A percentile compares a stretch with the other conserved stretches of the same genome.
Conservation (phyloP, 2,113 vertebrate genomes). For the Paramisgurnus dabryanus region DNA sequence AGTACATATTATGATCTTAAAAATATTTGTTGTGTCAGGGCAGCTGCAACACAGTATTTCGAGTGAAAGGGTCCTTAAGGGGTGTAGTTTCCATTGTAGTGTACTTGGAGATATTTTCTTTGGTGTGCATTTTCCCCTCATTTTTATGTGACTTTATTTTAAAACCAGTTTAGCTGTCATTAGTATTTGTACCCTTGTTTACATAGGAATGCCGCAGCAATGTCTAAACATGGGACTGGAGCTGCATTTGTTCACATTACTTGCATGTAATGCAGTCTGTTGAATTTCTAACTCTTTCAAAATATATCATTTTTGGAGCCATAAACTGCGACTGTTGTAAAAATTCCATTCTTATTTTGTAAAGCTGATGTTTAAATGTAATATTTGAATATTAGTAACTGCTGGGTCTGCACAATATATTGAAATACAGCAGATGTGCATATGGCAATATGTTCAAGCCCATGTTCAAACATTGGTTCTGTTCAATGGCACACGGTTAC, state of each 20-base stretch:
- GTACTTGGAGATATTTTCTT: not conserved
- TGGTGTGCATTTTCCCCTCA: not conserved
- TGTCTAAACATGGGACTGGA: constrained; percentile 64
- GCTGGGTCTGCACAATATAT: too few species aligned
- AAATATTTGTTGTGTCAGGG: not conserved
- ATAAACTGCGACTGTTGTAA: not conserved
- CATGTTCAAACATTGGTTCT: constrained; percentile 68
- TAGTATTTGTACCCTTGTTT: constrained; percentile 1
- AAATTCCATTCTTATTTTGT: too few species aligned
- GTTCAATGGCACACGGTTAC: constrained; percentile 54
- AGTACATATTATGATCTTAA: not conserved
- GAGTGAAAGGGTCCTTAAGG: constrained; percentile 66
- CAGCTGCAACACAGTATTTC: not conserved
- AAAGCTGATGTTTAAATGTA: too few species aligned
- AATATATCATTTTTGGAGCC: not conserved
- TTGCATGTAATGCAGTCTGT: not conserved
- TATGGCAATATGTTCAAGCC: not conserved
- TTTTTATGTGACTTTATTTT: constrained; percentile 1
- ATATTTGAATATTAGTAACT: too few species aligned
- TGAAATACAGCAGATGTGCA: too few species aligned
- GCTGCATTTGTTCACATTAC: not conserved
- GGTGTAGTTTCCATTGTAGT: constrained; percentile 47
- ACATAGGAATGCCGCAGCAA: constrained; percentile 23
- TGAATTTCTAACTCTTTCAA: not conserved
- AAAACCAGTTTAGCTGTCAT: constrained; percentile 21